Evolutionary conservation across 1,140 invertebrate species (phyloP).

Genomic region (Monomorium pharaonis): DNA sequence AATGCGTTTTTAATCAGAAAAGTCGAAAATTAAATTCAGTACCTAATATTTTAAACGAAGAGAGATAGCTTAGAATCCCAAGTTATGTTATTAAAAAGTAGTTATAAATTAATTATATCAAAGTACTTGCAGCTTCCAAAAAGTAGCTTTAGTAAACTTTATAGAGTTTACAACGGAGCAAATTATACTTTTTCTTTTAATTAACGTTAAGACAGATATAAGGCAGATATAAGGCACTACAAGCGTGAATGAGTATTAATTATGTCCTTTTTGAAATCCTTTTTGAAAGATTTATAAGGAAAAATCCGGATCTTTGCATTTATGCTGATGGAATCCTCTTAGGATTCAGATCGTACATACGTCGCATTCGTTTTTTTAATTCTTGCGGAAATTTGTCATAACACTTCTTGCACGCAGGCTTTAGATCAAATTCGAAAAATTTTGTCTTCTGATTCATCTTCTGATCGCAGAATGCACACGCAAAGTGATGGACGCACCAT

Average conservation of each 20-base stretch:
- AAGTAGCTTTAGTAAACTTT: not conserved
- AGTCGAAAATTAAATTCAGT: no score
- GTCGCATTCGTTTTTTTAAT: slow-evolving; percentile 93
- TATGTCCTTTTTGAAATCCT: not conserved
- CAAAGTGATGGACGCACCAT: slow-evolving; percentile 99
- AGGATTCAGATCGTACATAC: slow-evolving; percentile 90
- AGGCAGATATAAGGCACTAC: not conserved
- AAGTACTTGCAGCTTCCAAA: not conserved
- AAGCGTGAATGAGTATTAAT: not conserved
- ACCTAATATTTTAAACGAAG: no score
- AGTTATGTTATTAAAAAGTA: slow-evolving; percentile 23
- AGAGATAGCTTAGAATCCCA: no score
- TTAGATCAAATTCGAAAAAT: slow-evolving; percentile 99
- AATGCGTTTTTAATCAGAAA: no score
- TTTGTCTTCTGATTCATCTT: slow-evolving; percentile 99
- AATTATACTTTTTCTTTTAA: not conserved
- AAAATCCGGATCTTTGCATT: not conserved
- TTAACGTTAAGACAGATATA: not conserved
- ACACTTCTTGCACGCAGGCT: slow-evolving; percentile 99
- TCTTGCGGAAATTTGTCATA: slow-evolving; percentile 99
- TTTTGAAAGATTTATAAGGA: not conserved
- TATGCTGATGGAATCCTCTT: slow-evolving; percentile 80
- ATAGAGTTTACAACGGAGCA: not conserved
- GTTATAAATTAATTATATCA: not conserved
- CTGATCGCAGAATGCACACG: slow-evolving; percentile 98